Conservation (phyloP, 2,113 vertebrate species). For the Saccopteryx leptura region DNA sequence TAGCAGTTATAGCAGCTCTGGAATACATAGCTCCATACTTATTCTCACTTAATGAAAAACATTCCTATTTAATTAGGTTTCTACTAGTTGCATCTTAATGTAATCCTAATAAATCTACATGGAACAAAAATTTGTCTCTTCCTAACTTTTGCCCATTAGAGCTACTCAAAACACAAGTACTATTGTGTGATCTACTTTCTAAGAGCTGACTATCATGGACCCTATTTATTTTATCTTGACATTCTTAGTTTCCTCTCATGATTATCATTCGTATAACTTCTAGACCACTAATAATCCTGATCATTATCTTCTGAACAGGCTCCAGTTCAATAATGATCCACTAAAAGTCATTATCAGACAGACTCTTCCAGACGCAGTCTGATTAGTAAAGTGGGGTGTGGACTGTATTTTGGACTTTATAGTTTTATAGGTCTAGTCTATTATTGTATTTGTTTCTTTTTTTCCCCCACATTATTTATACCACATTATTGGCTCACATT, state of each 20-base stretch:
- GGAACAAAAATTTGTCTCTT: background rate
- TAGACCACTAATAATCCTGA: background rate
- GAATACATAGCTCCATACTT: background rate
- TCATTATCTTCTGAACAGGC: background rate
- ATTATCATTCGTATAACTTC: background rate
- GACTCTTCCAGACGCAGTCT: background rate
- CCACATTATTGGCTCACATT: background rate
- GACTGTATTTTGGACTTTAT: background rate
- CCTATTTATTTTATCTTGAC: background rate
- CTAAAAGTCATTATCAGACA: background rate
- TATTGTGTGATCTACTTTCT: background rate
- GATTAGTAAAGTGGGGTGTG: background rate
- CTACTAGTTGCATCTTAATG: constrained; percentile 43
- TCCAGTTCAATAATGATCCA: background rate
- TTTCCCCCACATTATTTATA: background rate
- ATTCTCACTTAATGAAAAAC: background rate
- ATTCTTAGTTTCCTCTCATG: background rate
- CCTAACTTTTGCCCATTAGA: background rate
- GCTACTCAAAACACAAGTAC: background rate
- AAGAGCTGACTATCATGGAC: background rate
- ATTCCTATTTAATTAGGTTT: background rate
- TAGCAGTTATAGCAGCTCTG: background rate
- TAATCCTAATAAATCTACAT: background rate
- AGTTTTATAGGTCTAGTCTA: background rate
- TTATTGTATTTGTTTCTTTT: background rate